These are phyloP conservation scores for Zootermopsis nevadensis DNA, from an alignment of 2,888 invertebrate genomes.

Conservation along the genomic window DNA sequence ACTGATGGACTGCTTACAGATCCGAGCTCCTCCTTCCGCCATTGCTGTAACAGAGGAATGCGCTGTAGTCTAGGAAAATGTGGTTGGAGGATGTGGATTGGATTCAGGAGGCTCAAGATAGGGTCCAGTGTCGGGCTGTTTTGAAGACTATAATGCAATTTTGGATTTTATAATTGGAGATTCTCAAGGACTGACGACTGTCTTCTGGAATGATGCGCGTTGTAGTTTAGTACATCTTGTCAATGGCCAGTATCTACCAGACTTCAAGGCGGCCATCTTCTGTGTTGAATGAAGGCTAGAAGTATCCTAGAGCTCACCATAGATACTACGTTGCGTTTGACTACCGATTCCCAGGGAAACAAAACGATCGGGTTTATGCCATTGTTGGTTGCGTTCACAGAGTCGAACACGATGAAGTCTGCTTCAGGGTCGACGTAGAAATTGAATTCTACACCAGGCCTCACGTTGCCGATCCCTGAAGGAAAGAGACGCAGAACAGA, in stretches of 20 bases:
- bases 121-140: too few relatives aligned
- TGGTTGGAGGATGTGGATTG: too few relatives aligned
- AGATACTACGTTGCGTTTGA: slow-evolving; percentile 53
- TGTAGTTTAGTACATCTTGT: too few relatives aligned
- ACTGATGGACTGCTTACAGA: slow-evolving; percentile 40
- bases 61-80: too few relatives aligned
- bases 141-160: too few relatives aligned
- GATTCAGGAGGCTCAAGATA: too few relatives aligned
- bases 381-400: slow-evolving; percentile 56
- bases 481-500: background rate
- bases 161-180: too few relatives aligned
- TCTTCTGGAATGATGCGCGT: too few relatives aligned
- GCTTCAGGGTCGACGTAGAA: slow-evolving; percentile 71
- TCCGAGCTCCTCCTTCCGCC: slow-evolving; percentile 52
- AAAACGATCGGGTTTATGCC: slow-evolving; percentile 61
- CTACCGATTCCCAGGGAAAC: slow-evolving; percentile 66
- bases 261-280: too few relatives aligned
- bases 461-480: slow-evolving; percentile 60
- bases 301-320: slow-evolving; percentile 55
- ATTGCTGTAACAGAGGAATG: slow-evolving; percentile 49
- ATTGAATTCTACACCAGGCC: slow-evolving; percentile 69
- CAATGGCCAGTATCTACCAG: too few relatives aligned
- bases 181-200: too few relatives aligned
- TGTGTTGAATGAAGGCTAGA: background rate
- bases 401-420: slow-evolving; percentile 66